Evolutionary conservation across 2,888 invertebrate species (phyloP).

Genomic region (Heteromyza rotundicornis): DNA sequence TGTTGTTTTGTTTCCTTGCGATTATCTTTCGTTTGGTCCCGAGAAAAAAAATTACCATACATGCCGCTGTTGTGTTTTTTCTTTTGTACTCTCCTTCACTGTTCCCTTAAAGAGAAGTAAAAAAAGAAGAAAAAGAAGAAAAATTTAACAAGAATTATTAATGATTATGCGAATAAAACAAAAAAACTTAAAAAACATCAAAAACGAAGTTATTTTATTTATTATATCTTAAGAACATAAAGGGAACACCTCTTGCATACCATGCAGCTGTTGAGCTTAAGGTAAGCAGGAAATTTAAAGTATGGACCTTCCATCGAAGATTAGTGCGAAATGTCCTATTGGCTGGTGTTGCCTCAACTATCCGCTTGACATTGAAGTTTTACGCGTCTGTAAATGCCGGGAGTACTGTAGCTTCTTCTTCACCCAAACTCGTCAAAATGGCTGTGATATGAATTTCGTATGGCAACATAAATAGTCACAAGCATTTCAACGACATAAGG

Average conservation of each 20-base stretch:
- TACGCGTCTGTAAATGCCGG: too few relatives aligned
- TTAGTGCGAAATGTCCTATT: too few relatives aligned
- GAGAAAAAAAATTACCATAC: slow-evolving; percentile 34
- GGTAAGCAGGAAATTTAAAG: too few relatives aligned
- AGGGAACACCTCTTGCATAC: too few relatives aligned
- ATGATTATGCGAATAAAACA: slow-evolving; percentile 45
- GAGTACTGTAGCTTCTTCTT: slow-evolving; percentile 59
- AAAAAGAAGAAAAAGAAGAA: slow-evolving; percentile 36
- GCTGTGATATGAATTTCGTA: slow-evolving; percentile 59
- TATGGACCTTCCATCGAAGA: too few relatives aligned
- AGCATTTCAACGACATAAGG: slow-evolving; percentile 62
- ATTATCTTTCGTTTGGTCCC: slow-evolving; percentile 44
- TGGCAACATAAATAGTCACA: slow-evolving; percentile 54
- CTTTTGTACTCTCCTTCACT: slow-evolving; percentile 52
- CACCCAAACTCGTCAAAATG: slow-evolving; percentile 63
- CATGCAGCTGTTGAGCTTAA: too few relatives aligned
- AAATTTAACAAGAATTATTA: slow-evolving; percentile 47
- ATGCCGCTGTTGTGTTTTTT: slow-evolving; percentile 48
- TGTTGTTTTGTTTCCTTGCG: slow-evolving; percentile 43
- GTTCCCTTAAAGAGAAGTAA: slow-evolving; percentile 49
- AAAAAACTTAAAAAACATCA: slow-evolving; percentile 37
- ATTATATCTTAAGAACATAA: too few relatives aligned
- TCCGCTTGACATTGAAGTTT: too few relatives aligned
- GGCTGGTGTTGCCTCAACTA: too few relatives aligned
- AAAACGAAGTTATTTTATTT: too few relatives aligned